These are phyloP conservation scores for Dasyurus viverrinus DNA, from an alignment of 2,113 vertebrate species.

Conservation along the genomic window DNA sequence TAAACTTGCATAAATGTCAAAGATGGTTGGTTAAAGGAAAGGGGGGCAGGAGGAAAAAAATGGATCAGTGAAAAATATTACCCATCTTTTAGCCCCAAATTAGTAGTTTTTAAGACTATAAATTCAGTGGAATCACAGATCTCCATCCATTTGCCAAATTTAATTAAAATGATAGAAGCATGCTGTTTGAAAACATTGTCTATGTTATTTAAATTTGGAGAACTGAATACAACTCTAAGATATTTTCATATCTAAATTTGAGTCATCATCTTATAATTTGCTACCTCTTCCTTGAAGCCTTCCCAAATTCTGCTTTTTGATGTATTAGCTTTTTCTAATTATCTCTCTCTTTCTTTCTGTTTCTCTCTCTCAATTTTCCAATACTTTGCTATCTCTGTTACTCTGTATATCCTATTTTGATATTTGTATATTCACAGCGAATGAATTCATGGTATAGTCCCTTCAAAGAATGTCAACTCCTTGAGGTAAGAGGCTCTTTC, in stretches of 20 bases:
- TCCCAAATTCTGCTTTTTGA: not conserved
- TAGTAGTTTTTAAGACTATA: not conserved
- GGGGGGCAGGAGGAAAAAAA: not conserved
- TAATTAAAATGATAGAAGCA: not conserved
- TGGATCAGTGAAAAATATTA: not conserved
- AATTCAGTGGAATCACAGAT: not conserved
- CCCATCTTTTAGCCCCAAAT: not conserved
- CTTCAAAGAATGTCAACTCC: not conserved
- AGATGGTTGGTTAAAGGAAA: not conserved
- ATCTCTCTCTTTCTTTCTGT: not conserved
- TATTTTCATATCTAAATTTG: not conserved
- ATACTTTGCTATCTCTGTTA: not conserved
- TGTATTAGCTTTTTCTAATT: not conserved
- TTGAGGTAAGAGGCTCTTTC: not conserved
- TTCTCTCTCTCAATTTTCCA: not conserved
- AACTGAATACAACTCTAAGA: not conserved
- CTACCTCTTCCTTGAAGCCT: not conserved
- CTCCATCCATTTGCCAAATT: not conserved
- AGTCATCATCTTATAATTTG: not conserved
- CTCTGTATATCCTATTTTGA: not conserved
- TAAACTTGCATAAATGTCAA: not conserved
- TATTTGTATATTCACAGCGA: not conserved
- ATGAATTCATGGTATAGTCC: not conserved
- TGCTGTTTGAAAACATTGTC: not conserved
- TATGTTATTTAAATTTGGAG: not conserved